Base-by-base conservation (phyloP, 2,888 invertebrate genomes). In the Julus scandinavius region DNA sequence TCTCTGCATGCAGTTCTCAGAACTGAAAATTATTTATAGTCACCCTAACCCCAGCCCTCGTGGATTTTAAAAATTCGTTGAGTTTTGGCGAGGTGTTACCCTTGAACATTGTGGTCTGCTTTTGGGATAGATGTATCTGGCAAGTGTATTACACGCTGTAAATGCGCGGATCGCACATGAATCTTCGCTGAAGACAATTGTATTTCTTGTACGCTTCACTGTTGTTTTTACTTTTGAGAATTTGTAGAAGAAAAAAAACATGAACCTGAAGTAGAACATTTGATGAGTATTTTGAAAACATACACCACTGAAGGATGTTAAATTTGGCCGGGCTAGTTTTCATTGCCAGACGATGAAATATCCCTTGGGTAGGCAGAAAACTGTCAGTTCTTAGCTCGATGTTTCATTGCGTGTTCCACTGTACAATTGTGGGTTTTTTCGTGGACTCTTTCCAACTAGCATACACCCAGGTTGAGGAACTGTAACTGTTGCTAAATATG, bases 281-380 rank as follows among this genome's bases (percentile, higher is more conserved):
- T 72, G 20, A 9, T 6, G n/a, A 58, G 58, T n/a, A 50, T 50
- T n/a, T n/a, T 58, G 58, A n/a, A n/a, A 72, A n/a, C 63, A 72
- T 72, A 9, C 63, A 72, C 20, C 63, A 72, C 63, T 72, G 63
- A 72, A 72, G 3, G 20, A 72, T 45, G 63, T 72, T 72, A 72
- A 72, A 20, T 72, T 72, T 72, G 63, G 63, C 63, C 20, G 5
- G 0, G 20, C 20, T 9, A 72, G 20, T 72, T 29, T 72, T 72
- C 63, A 72, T 72, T 72, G 63, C 63, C 63, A 72, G 20, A 72
- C 63, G 29, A 72, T 72, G 63, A 72, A 72, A 72, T 72, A 72
- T 72, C 63, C 15, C n/a, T 63, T 17, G 63, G 63, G 63, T n/a
- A n/a, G 17, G 63, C 17, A 45, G 45, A 45, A n/a, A 63, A 20